Base-by-base conservation (phyloP, 1,140 invertebrate species). In the Drosophila takahashii region DNA sequence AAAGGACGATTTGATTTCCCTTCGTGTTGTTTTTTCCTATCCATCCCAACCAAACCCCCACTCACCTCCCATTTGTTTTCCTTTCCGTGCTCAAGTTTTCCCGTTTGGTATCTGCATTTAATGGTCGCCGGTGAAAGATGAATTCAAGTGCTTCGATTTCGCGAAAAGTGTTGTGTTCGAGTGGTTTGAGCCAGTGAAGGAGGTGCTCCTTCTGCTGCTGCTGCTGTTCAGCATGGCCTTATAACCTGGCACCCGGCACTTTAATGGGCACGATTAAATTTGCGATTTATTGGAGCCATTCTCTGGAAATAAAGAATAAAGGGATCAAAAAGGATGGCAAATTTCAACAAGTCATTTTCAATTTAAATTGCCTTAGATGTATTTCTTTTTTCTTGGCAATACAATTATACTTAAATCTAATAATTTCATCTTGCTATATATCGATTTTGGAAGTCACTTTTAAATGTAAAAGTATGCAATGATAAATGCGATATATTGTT, bases 111-210 rank as follows among this genome's bases (percentile, higher is more conserved):
- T 70, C 66, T 70, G 66, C 66, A 70, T 69, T 70, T 70, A 70
- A 70, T 69, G 66, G 66, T 26, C 66, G 50, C 51, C 64, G 50
- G 42, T 47, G 29, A 34, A 50, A 32, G 58, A 66, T 64, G 64
- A 51, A 67, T 67, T 51, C 64, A 67, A 67, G 64, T 67, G 64
- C 64, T 64, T 67, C 59, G 64, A 67, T 67, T 67, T 67, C 36
- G 45, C 45, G 22, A 64, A 64, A 51, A 67, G 34, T 59, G 53
- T 67, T 64, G 34, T 18, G 5, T 27, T 64, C 27, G 27, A 50
- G 60, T 37, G 50, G 16, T 15, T 52, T 37, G 15, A 26, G 58
- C 22, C 7, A 61, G 51, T 22, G n/a, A 51, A 51, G 32, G 11
- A 29, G 44, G 8, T 15, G 18, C 16, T 47, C n/a, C n/a, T n/a